Conservation (phyloP, 2,797 vertebrate species). For the Lacerta agilis region DNA sequence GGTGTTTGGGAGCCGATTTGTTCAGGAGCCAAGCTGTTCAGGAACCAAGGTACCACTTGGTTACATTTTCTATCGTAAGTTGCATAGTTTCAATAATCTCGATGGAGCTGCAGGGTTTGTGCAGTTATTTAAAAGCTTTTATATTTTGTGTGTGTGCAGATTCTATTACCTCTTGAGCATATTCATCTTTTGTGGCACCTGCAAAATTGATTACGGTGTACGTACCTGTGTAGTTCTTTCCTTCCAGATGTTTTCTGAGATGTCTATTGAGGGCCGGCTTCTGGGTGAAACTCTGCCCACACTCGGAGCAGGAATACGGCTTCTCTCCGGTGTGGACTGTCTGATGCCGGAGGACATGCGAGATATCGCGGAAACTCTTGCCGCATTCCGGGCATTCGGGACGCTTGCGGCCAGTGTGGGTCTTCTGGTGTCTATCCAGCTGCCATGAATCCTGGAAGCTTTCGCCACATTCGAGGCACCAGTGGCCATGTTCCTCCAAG, state of each 20-base stretch:
- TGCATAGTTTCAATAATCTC: too few relatives aligned
- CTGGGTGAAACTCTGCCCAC: slow-evolving; percentile 29
- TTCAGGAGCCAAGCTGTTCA: too few relatives aligned
- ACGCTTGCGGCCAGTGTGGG: not conserved
- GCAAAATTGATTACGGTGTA: too few relatives aligned
- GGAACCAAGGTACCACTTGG: too few relatives aligned
- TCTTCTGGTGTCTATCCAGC: not conserved
- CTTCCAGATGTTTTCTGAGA: slow-evolving; percentile 10
- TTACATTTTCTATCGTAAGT: not conserved
- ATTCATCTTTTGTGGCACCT: too few relatives aligned
- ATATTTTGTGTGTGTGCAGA: too few relatives aligned
- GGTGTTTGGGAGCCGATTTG: too few relatives aligned
- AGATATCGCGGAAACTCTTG: slow-evolving; percentile 30
- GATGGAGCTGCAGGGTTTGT: too few relatives aligned
- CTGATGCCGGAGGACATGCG: slow-evolving; percentile 41
- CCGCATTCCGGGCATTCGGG: slow-evolving; percentile 31
- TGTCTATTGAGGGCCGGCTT: slow-evolving; percentile 29
- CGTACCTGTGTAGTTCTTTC: not conserved
- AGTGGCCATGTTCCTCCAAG: slow-evolving; percentile 23
- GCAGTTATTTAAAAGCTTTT: too few relatives aligned
- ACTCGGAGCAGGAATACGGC: slow-evolving; percentile 37
- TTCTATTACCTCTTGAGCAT: too few relatives aligned
- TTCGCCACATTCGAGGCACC: slow-evolving; percentile 30
- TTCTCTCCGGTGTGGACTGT: slow-evolving; percentile 47
- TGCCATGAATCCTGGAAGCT: slow-evolving; percentile 7